These are phyloP conservation scores for Ophthalmolycus amberensis DNA, from an alignment of 2,113 vertebrate species.

Conservation along the genomic window DNA sequence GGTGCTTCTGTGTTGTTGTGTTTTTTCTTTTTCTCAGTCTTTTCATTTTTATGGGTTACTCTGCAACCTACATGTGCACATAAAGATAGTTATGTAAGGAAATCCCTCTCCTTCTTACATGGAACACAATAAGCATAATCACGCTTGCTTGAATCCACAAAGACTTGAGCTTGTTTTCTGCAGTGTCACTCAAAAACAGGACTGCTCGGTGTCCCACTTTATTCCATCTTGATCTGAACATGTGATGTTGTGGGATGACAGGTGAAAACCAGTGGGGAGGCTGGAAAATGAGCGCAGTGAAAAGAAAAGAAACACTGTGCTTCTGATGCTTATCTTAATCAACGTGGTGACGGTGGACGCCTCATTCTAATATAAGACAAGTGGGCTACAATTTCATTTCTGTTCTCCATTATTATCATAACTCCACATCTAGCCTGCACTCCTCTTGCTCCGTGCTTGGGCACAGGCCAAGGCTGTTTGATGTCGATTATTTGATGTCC, in stretches of 20 bases:
- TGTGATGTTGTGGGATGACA: slow-evolving; percentile 42
- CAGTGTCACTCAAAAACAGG: slow-evolving; percentile 41
- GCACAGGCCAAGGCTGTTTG: slow-evolving; percentile 51
- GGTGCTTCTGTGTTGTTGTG: slow-evolving; percentile 13
- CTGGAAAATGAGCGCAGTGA: slow-evolving; percentile 6
- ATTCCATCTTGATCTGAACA: slow-evolving; percentile 1
- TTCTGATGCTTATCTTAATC: slow-evolving; percentile 52
- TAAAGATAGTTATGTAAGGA: slow-evolving; percentile 23
- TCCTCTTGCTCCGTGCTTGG: slow-evolving; percentile 32
- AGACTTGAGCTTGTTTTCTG: slow-evolving; percentile 32
- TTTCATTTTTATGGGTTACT: slow-evolving; percentile 5
- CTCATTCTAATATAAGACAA: slow-evolving; percentile 33
- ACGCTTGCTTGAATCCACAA: background rate
- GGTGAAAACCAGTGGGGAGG: slow-evolving; percentile 29
- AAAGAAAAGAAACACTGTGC: slow-evolving; percentile 36
- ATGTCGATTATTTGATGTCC: slow-evolving; percentile 67
- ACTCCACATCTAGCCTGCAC: slow-evolving; percentile 43
- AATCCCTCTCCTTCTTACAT: slow-evolving; percentile 25
- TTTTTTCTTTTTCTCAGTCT: background rate
- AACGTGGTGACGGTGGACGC: slow-evolving; percentile 16
- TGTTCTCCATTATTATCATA: slow-evolving; percentile 47
- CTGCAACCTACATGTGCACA: slow-evolving; percentile 9
- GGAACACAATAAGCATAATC: slow-evolving; percentile 12
- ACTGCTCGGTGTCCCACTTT: slow-evolving; percentile 27
- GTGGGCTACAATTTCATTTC: slow-evolving; percentile 44